These are phyloP conservation scores for Chaetura pelagica DNA, from an alignment of 2,113 vertebrate species.

Conservation along the genomic window DNA sequence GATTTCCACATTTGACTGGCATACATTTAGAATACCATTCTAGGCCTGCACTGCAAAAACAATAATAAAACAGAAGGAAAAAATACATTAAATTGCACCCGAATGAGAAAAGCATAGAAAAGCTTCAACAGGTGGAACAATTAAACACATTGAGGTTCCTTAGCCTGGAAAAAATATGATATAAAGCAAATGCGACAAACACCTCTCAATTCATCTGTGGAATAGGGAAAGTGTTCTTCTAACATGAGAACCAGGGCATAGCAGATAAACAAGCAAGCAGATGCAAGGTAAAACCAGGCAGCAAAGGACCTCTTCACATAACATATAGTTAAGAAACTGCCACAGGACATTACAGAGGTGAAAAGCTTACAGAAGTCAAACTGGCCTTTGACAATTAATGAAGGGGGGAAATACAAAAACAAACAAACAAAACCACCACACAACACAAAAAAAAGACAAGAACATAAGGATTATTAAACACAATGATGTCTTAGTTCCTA, in stretches of 20 bases:
- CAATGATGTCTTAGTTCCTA: not conserved
- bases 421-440: not conserved
- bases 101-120: not conserved
- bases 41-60: not conserved
- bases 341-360: not conserved
- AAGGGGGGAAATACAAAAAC: rapidly evolving
- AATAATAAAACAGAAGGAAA: not conserved
- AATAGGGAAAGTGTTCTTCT: not conserved
- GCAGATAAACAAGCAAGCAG: not conserved
- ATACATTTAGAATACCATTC: not conserved
- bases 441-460: too few relatives aligned
- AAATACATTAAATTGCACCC: not conserved
- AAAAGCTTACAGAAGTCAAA: not conserved
- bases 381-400: not conserved
- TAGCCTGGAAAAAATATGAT: not conserved
- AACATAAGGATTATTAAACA: not conserved
- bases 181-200: not conserved
- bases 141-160: not conserved
- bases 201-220: not conserved
- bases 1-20: not conserved
- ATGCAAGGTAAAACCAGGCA: not conserved
- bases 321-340: not conserved
- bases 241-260: not conserved
- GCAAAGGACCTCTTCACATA: not conserved
- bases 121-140: not conserved